Evolutionary conservation across 2,888 invertebrate genomes (phyloP), one percentile per base, ranked within the genome.

Genomic region (Thyatira batis): DNA sequence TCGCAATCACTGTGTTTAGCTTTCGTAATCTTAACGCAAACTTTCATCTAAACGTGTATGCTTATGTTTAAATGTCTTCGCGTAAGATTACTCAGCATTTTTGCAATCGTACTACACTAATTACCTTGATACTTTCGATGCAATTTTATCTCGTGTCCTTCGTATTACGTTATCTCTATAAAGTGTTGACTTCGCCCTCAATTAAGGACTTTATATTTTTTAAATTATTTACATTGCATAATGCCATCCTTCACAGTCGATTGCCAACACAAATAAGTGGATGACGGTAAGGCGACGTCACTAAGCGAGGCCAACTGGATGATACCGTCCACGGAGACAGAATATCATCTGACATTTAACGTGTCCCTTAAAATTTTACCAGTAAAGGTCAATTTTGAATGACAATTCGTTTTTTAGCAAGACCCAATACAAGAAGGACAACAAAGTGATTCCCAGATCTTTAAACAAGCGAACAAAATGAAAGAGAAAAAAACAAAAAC

Each of bases 261-360:
- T 57, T 57, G 62, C 63, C 55, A 66, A 68, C 58, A 63, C 63
- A 70, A 69, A 67, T 65, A 67, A 67, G 53, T 55, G 53, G 50
- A 55, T 55, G 39, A 39, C 17, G 39, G 5, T 39, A 39, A 55
- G 58, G 52, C 59, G 51, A 62, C 65, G 69, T 65, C 66, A 63
- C 49, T 27, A 23, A n/a, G 39, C 65, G 58, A 71, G 65, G 70
- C 59, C 64, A 57, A 58, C 61, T 53, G 53, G 51, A 48, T 45
- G 52, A 52, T 53, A 53, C 55, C 49, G 48, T 44, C 44, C 53
- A 51, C 55, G 20, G 45, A 39, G 17, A 39, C 39, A 39, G 8
- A 33, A 5, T n/a, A 13, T 17, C 13, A 39, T 39, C 39, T 39
- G 39, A 39, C 39, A 39, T 39, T 39, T 39, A 17, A 17, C 17